These are phyloP conservation scores for Drosophila biarmipes DNA, from an alignment of 1,140 invertebrate species.

Conservation along the genomic window DNA sequence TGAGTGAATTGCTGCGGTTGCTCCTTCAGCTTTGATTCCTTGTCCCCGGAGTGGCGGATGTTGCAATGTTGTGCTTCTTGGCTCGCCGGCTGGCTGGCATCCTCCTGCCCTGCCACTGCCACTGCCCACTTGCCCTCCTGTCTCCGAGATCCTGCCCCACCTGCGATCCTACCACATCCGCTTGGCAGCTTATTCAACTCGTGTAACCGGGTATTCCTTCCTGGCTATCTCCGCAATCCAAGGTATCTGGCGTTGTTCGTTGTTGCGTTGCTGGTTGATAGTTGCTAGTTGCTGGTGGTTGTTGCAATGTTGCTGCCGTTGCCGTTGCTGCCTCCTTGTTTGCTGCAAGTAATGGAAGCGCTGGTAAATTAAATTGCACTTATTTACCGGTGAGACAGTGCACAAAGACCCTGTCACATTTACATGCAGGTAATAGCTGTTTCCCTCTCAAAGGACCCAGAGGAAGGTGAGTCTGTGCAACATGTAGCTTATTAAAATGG, in stretches of 20 bases:
- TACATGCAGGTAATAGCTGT: constrained; percentile 40
- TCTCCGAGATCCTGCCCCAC: not conserved
- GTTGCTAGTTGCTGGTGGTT: constrained; percentile 31
- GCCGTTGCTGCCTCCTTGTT: constrained; percentile 29
- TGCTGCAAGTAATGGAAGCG: constrained; percentile 38
- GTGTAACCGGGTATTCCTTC: constrained; percentile 27
- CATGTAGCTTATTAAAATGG: constrained; percentile 27
- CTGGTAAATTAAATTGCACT: constrained; percentile 47
- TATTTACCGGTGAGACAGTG: constrained; percentile 40
- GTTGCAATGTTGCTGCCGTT: constrained; percentile 32
- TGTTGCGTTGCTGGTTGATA: constrained; percentile 55
- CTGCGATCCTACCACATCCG: constrained; percentile 45
- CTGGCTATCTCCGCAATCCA: constrained; percentile 40
- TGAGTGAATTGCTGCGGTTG: constrained; percentile 68
- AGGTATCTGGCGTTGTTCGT: constrained; percentile 82
- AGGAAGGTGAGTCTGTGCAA: constrained; percentile 5
- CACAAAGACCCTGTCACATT: constrained; percentile 42
- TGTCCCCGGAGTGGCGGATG: constrained; percentile 7
- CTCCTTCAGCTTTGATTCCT: constrained; percentile 45
- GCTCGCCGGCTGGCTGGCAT: constrained; percentile 47
- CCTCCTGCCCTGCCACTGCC: constrained; percentile 25
- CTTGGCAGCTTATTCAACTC: constrained; percentile 29
- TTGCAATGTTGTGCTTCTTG: constrained; percentile 33
- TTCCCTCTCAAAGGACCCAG: constrained; percentile 17
- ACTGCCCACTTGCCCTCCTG: no score